Conservation (phyloP, 2,113 vertebrate species). For the Globicephala melas region DNA sequence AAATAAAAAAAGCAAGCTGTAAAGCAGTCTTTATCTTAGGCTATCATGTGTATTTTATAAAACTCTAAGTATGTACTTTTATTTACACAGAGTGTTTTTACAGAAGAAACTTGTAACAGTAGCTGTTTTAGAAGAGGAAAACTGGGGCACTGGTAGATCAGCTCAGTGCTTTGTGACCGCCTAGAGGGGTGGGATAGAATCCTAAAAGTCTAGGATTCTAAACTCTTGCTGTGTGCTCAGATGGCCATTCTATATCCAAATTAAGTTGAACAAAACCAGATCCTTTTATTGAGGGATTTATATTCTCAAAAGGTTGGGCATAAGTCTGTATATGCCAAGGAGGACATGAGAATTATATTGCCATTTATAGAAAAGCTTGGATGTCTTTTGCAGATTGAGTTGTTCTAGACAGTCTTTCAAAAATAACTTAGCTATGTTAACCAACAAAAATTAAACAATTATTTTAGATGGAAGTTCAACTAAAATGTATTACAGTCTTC, state of each 20-base stretch:
- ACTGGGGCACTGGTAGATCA: not conserved
- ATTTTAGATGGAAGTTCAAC: not conserved
- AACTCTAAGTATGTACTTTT: not conserved
- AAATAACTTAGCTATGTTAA: slow-evolving; percentile 13
- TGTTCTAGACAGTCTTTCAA: not conserved
- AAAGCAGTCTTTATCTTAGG: not conserved
- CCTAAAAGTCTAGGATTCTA: not conserved
- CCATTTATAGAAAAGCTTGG: not conserved
- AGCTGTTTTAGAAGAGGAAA: not conserved
- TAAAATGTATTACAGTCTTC: not conserved
- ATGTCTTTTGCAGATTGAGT: not conserved
- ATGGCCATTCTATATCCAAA: not conserved
- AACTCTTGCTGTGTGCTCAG: not conserved
- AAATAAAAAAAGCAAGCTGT: not conserved
- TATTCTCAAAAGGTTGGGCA: not conserved
- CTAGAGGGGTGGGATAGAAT: too few species aligned
- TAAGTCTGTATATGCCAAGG: not conserved
- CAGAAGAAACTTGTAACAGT: not conserved
- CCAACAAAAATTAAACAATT: not conserved
- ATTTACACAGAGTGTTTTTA: not conserved
- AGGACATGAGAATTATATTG: not conserved
- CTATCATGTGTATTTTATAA: not conserved
- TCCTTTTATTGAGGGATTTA: not conserved
- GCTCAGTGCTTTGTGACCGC: too few species aligned
- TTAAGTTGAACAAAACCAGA: not conserved